These are phyloP conservation scores for Smutsia gigantea DNA, from an alignment of 2,797 vertebrate species.

Conservation along the genomic window DNA sequence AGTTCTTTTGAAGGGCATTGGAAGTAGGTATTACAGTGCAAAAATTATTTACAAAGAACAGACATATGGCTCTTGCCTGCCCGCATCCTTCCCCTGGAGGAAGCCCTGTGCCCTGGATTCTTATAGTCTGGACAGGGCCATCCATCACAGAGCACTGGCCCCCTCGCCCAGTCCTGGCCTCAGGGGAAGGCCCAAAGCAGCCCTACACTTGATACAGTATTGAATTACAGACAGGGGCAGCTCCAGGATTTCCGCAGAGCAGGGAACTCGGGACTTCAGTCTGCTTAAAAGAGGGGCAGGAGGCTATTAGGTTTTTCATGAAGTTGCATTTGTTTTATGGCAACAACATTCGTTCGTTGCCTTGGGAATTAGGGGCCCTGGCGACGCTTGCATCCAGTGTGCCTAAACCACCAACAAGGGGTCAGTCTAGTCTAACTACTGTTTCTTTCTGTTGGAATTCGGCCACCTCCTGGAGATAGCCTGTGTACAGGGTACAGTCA, in stretches of 20 bases:
- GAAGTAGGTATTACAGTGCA: background rate
- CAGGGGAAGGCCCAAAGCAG: background rate
- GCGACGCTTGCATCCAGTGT: background rate
- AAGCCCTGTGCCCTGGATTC: background rate
- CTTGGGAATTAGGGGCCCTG: background rate
- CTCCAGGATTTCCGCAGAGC: background rate
- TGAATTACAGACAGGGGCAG: background rate
- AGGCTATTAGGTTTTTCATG: background rate
- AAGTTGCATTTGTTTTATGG: background rate
- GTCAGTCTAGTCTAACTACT: background rate
- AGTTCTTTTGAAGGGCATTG: background rate
- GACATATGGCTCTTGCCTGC: background rate
- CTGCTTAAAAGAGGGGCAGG: background rate
- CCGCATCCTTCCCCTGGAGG: background rate
- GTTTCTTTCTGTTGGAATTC: background rate
- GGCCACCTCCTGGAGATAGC: background rate
- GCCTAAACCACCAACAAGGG: background rate
- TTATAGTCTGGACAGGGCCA: background rate
- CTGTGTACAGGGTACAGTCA: background rate
- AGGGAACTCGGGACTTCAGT: background rate
- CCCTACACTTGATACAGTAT: background rate
- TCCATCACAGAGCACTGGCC: background rate
- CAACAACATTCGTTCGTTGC: background rate
- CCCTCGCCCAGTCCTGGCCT: background rate
- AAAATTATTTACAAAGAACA: background rate